Percentiles rank a stretch among this genome's conserved stretches.
These are phyloP conservation scores for Conops quadrifasciatus DNA, from an alignment of 2,888 invertebrate genomes.

Conservation along the genomic window DNA sequence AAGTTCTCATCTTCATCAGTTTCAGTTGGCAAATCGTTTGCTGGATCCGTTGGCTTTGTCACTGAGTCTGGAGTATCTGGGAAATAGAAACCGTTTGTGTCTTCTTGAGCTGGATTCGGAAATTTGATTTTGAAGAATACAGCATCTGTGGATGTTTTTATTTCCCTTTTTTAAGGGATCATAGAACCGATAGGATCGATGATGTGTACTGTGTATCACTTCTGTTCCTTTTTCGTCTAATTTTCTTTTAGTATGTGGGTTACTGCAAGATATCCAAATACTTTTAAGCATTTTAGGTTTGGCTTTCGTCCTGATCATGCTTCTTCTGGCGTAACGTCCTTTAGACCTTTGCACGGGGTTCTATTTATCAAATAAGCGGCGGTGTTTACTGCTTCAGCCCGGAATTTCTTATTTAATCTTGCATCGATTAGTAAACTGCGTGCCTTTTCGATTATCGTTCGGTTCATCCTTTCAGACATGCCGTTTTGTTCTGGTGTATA, in stretches of 20 bases:
- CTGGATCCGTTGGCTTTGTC: too few relatives aligned
- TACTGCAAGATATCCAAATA: constrained; percentile 55
- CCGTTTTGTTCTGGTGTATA: constrained; percentile 37
- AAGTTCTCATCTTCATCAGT: too few relatives aligned
- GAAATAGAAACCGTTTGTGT: too few relatives aligned
- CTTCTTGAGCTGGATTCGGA: too few relatives aligned
- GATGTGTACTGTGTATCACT: too few relatives aligned
- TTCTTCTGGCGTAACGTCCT: constrained; percentile 55
- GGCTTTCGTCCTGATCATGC: constrained; percentile 55
- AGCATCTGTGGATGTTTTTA: too few relatives aligned
- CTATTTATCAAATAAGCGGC: constrained; percentile 42
- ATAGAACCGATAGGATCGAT: too few relatives aligned
- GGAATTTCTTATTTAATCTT: constrained; percentile 35
- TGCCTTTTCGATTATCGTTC: constrained; percentile 39
- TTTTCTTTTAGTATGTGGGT: constrained; percentile 34
- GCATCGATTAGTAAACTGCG: constrained; percentile 13
- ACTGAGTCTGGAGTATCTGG: too few relatives aligned
- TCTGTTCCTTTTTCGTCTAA: constrained; percentile 34
- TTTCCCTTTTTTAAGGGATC: too few relatives aligned
- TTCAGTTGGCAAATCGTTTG: too few relatives aligned
- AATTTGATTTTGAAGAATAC: too few relatives aligned
- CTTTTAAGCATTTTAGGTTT: constrained; percentile 52
- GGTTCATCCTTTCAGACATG: constrained; percentile 43
- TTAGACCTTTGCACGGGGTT: constrained; percentile 31
- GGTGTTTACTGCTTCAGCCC: constrained; percentile 42